These are phyloP conservation scores for Ochropacha duplaris DNA, from an alignment of 2,888 invertebrate species.

Conservation along the genomic window DNA sequence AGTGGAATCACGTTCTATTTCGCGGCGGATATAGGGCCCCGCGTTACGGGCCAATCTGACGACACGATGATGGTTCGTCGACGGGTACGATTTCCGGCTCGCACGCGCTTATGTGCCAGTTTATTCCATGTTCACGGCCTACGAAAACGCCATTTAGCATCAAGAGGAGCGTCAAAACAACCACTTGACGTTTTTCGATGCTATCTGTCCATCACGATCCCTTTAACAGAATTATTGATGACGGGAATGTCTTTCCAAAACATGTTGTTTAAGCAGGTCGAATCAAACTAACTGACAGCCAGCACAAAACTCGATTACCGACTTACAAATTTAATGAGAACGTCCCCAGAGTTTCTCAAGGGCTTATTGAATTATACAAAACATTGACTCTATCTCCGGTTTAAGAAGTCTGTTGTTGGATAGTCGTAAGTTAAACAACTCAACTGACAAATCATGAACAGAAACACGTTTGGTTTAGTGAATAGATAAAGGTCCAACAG, in stretches of 20 bases:
- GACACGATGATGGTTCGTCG: conserved; percentile 66
- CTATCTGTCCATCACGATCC: conserved; percentile 22
- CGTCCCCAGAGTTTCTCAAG: conserved; percentile 20
- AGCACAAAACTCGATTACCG: conserved; percentile 38
- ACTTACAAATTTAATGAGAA: conserved; percentile 29
- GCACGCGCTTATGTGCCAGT: conserved; percentile 50
- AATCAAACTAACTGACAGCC: conserved; percentile 33
- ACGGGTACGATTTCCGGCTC: conserved; percentile 70
- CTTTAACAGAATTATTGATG: conserved; percentile 26
- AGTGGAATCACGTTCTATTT: conserved; percentile 72
- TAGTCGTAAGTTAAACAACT: conserved; percentile 8
- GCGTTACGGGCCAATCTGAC: conserved; percentile 62
- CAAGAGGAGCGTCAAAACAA: conserved; percentile 41
- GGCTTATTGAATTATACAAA: conserved; percentile 35
- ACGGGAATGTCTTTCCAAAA: conserved; percentile 23
- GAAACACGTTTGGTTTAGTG: conserved; percentile 38
- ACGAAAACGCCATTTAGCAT: conserved; percentile 37
- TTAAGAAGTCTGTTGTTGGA: conserved; percentile 21
- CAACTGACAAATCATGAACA: conserved; percentile 12
- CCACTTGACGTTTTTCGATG: conserved; percentile 21
- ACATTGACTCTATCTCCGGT: conserved; percentile 29
- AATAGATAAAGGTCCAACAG: conserved; percentile 50
- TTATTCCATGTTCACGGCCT: conserved; percentile 52
- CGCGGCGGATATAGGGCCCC: conserved; percentile 72
- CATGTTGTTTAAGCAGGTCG: conserved; percentile 28